A percentile compares a stretch with the other conserved stretches of the same genome.
phyloP scores from a whole-genome alignment of 2,113 vertebrate species.

The Channa argus region DNA sequence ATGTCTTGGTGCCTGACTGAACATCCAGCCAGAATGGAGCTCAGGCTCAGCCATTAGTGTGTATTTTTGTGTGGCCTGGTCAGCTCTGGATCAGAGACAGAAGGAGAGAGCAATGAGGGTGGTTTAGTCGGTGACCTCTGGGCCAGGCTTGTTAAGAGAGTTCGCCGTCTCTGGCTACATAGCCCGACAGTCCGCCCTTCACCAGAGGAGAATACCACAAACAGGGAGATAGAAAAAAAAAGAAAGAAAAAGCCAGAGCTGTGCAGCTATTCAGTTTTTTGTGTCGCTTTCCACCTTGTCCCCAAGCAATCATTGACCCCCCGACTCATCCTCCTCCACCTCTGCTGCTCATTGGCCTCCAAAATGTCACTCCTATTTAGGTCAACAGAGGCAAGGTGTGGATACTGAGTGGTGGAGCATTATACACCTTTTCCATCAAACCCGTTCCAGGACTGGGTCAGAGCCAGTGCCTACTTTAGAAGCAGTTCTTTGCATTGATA shows the following conservation, averaged over 20 bases:
- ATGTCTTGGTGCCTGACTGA: constrained; percentile 70
- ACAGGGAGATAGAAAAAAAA: constrained; percentile 15
- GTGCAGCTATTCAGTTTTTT: constrained; percentile 59
- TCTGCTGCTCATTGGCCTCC: constrained; percentile 61
- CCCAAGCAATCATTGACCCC: constrained; percentile 63
- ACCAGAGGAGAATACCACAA: constrained; percentile 48
- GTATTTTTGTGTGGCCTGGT: constrained; percentile 61
- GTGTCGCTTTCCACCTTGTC: constrained; percentile 59
- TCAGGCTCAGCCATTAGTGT: constrained; percentile 59
- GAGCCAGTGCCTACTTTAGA: too few species aligned
- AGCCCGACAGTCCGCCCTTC: constrained; percentile 58
- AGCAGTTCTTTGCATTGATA: too few species aligned
- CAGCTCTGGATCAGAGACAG: constrained; percentile 56
- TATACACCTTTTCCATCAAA: too few species aligned
- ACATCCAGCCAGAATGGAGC: constrained; percentile 48
- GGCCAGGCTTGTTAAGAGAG: constrained; percentile 68
- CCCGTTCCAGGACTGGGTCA: too few species aligned
- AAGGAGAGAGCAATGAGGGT: constrained; percentile 51
- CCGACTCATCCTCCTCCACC: constrained; percentile 44
- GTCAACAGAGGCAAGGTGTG: constrained; percentile 65
- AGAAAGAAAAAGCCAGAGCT: constrained; percentile 30
- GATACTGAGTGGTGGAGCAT: constrained; percentile 43
- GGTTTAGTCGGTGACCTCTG: constrained; percentile 64
- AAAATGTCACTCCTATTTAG: constrained; percentile 77
- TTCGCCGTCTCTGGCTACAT: constrained; percentile 50